Evolutionary conservation across 2,888 invertebrate species (phyloP), one percentile per base, ranked within the genome.

Genomic region (Drosophila acutilabella): DNA sequence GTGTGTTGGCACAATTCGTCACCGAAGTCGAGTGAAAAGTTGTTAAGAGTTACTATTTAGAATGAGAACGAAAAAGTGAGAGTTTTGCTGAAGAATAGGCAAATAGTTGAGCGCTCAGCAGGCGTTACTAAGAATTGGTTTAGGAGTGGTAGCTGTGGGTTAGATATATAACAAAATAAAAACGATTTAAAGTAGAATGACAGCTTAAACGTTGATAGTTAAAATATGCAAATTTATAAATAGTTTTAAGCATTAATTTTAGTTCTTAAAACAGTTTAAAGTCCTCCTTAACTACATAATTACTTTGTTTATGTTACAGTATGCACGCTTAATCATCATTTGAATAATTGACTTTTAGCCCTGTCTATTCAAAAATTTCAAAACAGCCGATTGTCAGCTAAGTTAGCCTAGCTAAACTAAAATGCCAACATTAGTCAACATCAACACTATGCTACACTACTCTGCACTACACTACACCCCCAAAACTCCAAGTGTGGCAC

Each of bases 1-100:
- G 75, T 80, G 74, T 71, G 66, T 74, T 74, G 75, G 52, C 78
- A 74, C 78, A 77, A 79, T 81, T 80, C 81, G 74, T 75, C 77
- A 75, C 57, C 70, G 67, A 65, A 78, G 56, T 74, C 64, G 64
- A 66, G 44, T 78, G 47, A 59, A 74, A 69, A 76, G 59, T 78
- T 71, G 61, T 70, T 62, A 62, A 58, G 59, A 59, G 68, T 59
- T 59, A 18, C 71, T 38, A 36, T 26, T 50, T 30, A 13, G 33
- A 14, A 23, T 33, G 33, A 47, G n/a, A 42, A n/a, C 7, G 45
- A 45, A 26, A 64, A 60, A 72, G 61, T 54, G 45, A 76, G 76
- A 71, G 56, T 54, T 40, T 8, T 4, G 30, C 30, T 8, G 14
- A 1, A 59, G 18, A 56, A 40, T 45, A 45, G n/a, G 42, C n/a